A percentile compares a stretch with the other conserved stretches of the same genome.
Conservation (phyloP, 2,888 invertebrate species). For the Andrena marginata region DNA sequence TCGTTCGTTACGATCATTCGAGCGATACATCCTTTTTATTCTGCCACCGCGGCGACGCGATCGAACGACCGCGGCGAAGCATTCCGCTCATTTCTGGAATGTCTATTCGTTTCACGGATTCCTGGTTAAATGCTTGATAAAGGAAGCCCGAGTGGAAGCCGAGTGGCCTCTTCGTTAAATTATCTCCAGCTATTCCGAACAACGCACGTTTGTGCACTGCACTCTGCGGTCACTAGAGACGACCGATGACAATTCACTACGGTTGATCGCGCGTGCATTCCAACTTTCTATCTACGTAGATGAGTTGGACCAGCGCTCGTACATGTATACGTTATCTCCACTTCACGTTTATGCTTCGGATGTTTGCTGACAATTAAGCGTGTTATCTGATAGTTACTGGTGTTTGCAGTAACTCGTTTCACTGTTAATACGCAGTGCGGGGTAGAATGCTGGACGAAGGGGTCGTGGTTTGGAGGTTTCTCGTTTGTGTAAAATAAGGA, state of each 20-base stretch:
- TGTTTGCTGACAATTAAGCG: too few relatives aligned
- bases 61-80: constrained; percentile 10
- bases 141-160: constrained; percentile 51
- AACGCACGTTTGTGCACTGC: constrained; percentile 44
- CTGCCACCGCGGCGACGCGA: constrained; percentile 25
- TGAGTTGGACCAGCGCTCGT: background rate
- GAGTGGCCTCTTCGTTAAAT: constrained; percentile 52
- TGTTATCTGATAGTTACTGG: too few relatives aligned
- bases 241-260: constrained; percentile 9
- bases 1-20: constrained; percentile 70
- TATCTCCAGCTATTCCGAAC: constrained; percentile 53
- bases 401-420: too few relatives aligned
- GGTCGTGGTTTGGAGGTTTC: too few relatives aligned
- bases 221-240: background rate
- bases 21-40: constrained; percentile 70
- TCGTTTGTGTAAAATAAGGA: too few relatives aligned
- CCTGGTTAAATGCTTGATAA: constrained; percentile 60
- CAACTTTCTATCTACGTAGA: background rate
- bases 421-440: too few relatives aligned
- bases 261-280: constrained; percentile 21
- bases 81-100: constrained; percentile 12
- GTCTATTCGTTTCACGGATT: constrained; percentile 17
- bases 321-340: too few relatives aligned
- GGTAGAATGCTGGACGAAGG: too few relatives aligned
- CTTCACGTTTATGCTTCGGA: too few relatives aligned